Base-by-base conservation (phyloP, 1,140 invertebrate species). In the Heterodera carotae region DNA sequence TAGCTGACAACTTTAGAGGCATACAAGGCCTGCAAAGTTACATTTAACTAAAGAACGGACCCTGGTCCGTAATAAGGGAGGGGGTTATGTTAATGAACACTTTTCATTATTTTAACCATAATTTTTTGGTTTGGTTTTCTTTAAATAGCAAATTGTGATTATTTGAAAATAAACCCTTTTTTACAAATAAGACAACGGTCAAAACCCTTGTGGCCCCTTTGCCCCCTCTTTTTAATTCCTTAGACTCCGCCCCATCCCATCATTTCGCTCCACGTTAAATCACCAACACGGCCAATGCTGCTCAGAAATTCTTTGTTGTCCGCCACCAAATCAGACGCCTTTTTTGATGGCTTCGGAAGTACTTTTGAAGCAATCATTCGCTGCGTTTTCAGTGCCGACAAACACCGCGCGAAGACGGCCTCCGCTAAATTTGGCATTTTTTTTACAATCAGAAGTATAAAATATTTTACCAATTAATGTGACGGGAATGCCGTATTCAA, bases 1-100 rank as follows among this genome's bases (percentile, higher is more conserved):
- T 99, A 99, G 0, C 95, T 98, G 62, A 99, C 94, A 80, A 99
- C 96, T 89, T 99, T 99, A 48, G 95, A 94, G 3, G 96, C 95
- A 88, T 98, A 99, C 2, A 99, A 89, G 4, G 97, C 97, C 89
- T 95, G 85, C 36, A 89, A 27, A 36, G 36, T n/a, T n/a, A 59
- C 79, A 81, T 82, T 85, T n/a, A n/a, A n/a, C n/a, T n/a, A n/a
- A n/a, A n/a, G n/a, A n/a, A n/a, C n/a, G n/a, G n/a, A n/a, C n/a
- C n/a, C n/a, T n/a, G n/a, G n/a, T n/a, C n/a, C n/a, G n/a, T n/a
- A n/a, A n/a, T n/a, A n/a, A n/a, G n/a, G n/a, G n/a, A n/a, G n/a
- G n/a, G n/a, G n/a, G n/a, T n/a, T n/a, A n/a, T n/a, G n/a, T n/a
- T n/a, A n/a, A n/a, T n/a, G n/a, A n/a, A n/a, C n/a, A n/a, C n/a